Conservation (phyloP, 2,113 vertebrate species). For the Lota lota region DNA sequence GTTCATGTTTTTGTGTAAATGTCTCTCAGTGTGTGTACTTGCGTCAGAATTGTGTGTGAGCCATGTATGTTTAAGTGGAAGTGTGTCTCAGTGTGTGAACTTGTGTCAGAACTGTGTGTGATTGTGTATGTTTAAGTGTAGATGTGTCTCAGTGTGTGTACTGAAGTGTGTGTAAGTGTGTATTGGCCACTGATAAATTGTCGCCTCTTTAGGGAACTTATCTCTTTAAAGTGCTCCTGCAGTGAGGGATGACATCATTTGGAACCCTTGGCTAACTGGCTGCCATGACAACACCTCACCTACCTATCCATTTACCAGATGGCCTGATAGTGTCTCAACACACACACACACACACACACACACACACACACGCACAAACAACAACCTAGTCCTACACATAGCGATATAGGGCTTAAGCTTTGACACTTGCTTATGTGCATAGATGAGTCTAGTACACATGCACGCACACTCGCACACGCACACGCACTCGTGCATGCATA, state of each 20-base stretch:
- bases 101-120: not conserved
- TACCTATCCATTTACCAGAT: conserved; percentile 99
- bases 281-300: conserved; percentile 85
- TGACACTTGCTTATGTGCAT: no score
- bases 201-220: conserved; percentile 99
- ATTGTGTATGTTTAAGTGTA: not conserved
- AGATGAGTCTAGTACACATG: no score
- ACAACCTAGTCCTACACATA: no score
- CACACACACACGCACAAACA: not conserved
- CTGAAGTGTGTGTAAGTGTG: conserved; percentile 48
- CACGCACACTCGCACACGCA: no score
- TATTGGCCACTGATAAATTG: conserved; percentile 98
- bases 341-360: conserved; percentile 27
- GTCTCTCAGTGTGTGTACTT: not conserved
- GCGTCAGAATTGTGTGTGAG: not conserved
- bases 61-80: not conserved
- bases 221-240: conserved; percentile 93
- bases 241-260: conserved; percentile 99
- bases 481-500: no score
- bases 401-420: no score
- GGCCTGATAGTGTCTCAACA: conserved; percentile 91
- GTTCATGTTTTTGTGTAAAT: not conserved
- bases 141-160: conserved; percentile 4
- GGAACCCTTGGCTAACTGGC: conserved; percentile 91
- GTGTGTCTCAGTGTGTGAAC: not conserved